These are phyloP conservation scores for Willowsia nigromaculata DNA, from an alignment of 2,888 invertebrate genomes.

Conservation along the genomic window DNA sequence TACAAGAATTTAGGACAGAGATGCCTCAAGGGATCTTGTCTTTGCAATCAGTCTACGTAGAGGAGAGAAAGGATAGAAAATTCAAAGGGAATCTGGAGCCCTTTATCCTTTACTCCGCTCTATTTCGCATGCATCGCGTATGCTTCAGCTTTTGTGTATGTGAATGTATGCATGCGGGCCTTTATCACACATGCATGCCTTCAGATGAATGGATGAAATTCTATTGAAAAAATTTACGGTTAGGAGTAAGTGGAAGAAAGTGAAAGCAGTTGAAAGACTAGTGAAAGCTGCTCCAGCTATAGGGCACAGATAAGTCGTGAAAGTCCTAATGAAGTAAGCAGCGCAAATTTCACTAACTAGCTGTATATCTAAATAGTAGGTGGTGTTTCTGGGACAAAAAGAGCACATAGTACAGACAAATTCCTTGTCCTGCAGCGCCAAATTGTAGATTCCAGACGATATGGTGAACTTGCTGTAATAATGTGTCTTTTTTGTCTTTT, in stretches of 20 bases:
- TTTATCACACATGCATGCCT: background rate
- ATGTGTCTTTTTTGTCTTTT: no score
- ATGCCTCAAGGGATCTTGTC: conserved; percentile 67
- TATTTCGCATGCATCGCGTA: conserved; percentile 47
- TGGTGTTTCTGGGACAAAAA: background rate
- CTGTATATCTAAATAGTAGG: background rate
- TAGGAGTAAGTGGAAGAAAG: background rate
- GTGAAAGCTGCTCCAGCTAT: background rate
- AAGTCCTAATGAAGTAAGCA: conserved; percentile 60
- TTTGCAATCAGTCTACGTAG: conserved; percentile 63
- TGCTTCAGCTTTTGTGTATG: background rate
- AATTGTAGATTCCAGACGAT: no score
- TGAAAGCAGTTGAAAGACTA: background rate
- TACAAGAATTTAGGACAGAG: conserved; percentile 51
- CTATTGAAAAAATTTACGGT: background rate
- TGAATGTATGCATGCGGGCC: background rate
- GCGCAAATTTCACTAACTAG: conserved; percentile 61
- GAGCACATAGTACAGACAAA: background rate
- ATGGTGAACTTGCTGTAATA: no score
- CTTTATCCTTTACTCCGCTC: conserved; percentile 60
- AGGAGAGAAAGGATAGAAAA: conserved; percentile 24
- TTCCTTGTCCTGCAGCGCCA: no score
- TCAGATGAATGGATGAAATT: background rate
- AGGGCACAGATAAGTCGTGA: conserved; percentile 28
- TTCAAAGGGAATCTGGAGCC: conserved; percentile 53